Conservation (phyloP, 2,797 vertebrate genomes). For the Macroramphosus scolopax region DNA sequence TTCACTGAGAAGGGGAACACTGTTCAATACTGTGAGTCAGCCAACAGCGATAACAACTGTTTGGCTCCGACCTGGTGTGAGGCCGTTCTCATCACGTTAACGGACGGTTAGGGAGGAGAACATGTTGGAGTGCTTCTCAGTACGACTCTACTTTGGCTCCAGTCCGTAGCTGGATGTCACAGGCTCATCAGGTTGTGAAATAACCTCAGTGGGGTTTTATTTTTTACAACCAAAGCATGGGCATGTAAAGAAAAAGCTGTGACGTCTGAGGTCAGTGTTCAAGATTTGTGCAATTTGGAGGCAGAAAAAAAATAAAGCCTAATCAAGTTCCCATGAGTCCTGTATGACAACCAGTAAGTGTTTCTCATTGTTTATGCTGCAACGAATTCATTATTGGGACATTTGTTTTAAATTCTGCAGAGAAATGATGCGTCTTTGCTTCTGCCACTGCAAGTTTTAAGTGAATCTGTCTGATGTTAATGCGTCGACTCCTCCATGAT, state of each 20-base stretch:
- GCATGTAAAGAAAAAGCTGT: too few species aligned
- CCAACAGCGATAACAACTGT: too few species aligned
- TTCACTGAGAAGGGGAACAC: too few species aligned
- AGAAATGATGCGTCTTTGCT: background rate
- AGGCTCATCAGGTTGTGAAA: slow-evolving; percentile 38
- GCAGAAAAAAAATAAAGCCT: too few species aligned
- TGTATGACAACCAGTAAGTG: slow-evolving; percentile 3
- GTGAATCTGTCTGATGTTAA: slow-evolving; percentile 5
- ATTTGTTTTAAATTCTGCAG: slow-evolving; percentile 8
- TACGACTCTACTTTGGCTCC: slow-evolving; percentile 18
- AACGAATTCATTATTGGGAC: slow-evolving; percentile 12
- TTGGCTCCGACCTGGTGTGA: slow-evolving; percentile 30
- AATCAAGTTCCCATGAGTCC: too few species aligned
- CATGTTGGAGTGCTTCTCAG: slow-evolving; percentile 17
- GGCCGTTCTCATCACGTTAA: too few species aligned
- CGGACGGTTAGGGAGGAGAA: too few species aligned
- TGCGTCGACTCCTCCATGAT: background rate
- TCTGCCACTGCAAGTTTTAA: too few species aligned
- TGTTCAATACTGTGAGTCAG: too few species aligned
- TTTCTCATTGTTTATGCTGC: slow-evolving; percentile 11
- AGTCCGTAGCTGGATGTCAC: slow-evolving; percentile 32
- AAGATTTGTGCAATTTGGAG: too few species aligned
- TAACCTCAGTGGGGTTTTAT: slow-evolving; percentile 31
- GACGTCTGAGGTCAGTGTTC: too few species aligned
- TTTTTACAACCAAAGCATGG: too few species aligned